Percentiles rank a stretch among this genome's conserved stretches.
Conservation (phyloP, 2,888 invertebrate species). For the Lobophora halterata region DNA sequence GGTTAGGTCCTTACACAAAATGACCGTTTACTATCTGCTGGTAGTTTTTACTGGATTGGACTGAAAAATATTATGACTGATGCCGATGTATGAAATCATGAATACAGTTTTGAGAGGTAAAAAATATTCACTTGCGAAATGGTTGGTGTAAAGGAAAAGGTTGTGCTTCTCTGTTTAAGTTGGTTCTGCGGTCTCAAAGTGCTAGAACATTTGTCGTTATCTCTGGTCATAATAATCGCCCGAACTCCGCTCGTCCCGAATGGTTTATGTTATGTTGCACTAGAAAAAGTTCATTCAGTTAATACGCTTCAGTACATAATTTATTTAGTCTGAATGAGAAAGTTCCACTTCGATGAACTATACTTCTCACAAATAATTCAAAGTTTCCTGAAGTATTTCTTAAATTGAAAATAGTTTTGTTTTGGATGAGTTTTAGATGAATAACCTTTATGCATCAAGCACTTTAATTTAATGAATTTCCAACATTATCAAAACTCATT, state of each 20-base stretch:
- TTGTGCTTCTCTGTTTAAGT: no score
- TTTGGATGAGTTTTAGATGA: constrained; percentile 26
- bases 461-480: constrained; percentile 4
- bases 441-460: constrained; percentile 13
- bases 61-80: no score
- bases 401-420: constrained; percentile 26
- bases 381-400: constrained; percentile 20
- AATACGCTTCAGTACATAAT: no score
- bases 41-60: no score
- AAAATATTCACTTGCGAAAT: constrained; percentile 14
- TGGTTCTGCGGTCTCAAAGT: no score
- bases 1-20: no score
- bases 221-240: constrained; percentile 11
- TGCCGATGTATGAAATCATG: no score
- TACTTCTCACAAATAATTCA: constrained; percentile 13
- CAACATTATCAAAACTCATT: background rate
- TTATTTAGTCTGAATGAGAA: constrained; percentile 5
- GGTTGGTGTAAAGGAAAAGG: constrained; percentile 37
- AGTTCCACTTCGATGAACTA: constrained; percentile 11
- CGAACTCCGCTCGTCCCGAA: constrained; percentile 7
- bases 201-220: constrained; percentile 15
- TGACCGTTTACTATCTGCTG: no score
- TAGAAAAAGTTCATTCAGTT: no score
- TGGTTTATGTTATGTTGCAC: no score
- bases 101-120: no score